phyloP scores from a whole-genome alignment of 1,140 invertebrate species.

The Pachypeltis micranthus region DNA sequence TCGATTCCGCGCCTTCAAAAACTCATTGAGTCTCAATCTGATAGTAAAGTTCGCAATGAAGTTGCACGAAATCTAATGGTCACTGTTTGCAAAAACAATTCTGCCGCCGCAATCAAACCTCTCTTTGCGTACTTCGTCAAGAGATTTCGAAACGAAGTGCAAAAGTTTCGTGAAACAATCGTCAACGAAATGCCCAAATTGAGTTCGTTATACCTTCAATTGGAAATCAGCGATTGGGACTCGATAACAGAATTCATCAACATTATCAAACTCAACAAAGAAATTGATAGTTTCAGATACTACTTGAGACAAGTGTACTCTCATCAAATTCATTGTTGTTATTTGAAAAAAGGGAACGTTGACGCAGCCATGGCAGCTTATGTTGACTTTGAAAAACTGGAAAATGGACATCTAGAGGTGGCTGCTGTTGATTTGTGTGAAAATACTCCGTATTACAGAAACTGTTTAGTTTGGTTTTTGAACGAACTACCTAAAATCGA shows the following conservation, averaged over 20 bases:
- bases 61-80: neutral
- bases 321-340: neutral
- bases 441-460: conserved; percentile 4
- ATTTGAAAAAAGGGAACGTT: neutral
- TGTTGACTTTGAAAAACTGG: neutral
- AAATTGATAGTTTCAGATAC: neutral
- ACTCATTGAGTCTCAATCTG: neutral
- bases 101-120: neutral
- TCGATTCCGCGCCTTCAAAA: neutral
- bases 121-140: neutral
- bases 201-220: neutral
- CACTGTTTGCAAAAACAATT: neutral
- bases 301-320: neutral
- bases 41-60: neutral
- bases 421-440: neutral
- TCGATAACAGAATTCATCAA: conserved; percentile 8
- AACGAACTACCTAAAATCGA: neutral
- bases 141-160: neutral
- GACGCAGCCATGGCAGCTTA: neutral
- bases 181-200: neutral
- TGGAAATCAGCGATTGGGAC: neutral
- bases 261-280: neutral
- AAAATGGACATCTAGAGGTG: neutral
- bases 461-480: conserved; percentile 4
- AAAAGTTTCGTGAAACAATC: neutral